Conservation (phyloP, 2,797 vertebrate species). For the Peromyscus eremicus region DNA sequence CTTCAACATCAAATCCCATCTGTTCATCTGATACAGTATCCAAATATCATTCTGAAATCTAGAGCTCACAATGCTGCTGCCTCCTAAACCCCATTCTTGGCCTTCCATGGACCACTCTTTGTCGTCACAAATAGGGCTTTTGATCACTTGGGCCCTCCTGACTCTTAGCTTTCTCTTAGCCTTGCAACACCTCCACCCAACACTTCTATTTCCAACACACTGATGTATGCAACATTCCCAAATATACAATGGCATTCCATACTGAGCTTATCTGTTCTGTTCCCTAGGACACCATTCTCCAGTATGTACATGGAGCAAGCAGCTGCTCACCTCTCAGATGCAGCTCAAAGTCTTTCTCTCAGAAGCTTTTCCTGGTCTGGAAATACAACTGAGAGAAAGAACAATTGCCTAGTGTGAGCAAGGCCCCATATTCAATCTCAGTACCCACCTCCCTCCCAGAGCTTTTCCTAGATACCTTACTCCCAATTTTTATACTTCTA, state of each 20-base stretch:
- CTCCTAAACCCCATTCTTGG: neutral
- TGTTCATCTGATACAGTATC: neutral
- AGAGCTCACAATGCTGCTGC: neutral
- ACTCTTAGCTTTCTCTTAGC: slow-evolving; percentile 7
- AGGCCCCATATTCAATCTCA: neutral
- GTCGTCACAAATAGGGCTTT: neutral
- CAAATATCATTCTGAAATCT: slow-evolving; percentile 21
- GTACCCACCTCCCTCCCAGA: neutral
- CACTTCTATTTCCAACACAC: neutral
- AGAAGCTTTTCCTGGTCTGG: neutral
- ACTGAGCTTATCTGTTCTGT: neutral
- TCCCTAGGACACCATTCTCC: neutral
- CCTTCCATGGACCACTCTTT: neutral
- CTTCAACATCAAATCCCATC: neutral
- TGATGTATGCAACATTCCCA: neutral
- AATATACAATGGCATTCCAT: neutral
- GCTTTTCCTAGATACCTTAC: slow-evolving; percentile 3
- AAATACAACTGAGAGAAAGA: neutral
- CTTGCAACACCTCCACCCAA: neutral
- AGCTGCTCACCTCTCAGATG: neutral
- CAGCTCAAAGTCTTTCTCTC: slow-evolving; percentile 12
- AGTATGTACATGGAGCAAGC: neutral
- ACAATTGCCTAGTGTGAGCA: too few relatives aligned
- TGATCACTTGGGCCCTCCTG: neutral
- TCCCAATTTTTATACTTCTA: neutral